These are phyloP conservation scores for Conus canariensis DNA, from an alignment of 2,888 invertebrate species.

Conservation along the genomic window DNA sequence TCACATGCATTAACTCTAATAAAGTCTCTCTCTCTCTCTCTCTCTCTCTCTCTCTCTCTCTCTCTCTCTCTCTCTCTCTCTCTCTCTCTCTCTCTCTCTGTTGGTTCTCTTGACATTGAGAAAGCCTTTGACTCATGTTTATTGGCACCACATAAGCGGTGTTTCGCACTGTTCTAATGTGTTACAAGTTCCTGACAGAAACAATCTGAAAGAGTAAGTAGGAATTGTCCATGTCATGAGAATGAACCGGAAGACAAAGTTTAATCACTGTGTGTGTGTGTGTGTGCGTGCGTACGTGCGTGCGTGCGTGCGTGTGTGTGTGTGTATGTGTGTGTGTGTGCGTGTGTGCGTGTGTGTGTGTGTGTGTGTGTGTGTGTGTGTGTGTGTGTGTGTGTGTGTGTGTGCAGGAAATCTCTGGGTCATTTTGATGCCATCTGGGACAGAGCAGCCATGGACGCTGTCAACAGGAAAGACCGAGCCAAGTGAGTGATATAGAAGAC, in stretches of 20 bases:
- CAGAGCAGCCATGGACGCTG: constrained; percentile 23
- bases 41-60: not conserved
- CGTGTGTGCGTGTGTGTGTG: not conserved
- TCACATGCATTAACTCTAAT: too few species aligned
- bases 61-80: constrained; percentile 12
- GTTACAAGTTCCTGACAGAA: too few species aligned
- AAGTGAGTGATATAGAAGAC: constrained; percentile 20
- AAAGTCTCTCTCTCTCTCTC: not conserved
- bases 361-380: not conserved
- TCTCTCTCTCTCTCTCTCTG: not conserved
- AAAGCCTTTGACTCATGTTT: too few species aligned
- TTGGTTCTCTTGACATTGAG: not conserved
- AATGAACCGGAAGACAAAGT: too few species aligned
- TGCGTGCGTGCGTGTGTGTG: too few species aligned
- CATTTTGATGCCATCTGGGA: constrained; percentile 36
- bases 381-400: not conserved
- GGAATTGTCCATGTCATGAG: too few species aligned
- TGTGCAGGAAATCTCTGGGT: not conserved
- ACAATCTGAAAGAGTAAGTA: too few species aligned
- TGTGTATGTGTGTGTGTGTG: too few species aligned
- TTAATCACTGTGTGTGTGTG: too few species aligned
- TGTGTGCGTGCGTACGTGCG: too few species aligned
- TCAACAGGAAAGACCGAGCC: constrained; percentile 29
- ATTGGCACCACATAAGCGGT: too few species aligned
- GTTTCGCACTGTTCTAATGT: too few species aligned